Base-by-base conservation (phyloP, 2,888 invertebrate species). In the Dyspetes luteomarginatus region DNA sequence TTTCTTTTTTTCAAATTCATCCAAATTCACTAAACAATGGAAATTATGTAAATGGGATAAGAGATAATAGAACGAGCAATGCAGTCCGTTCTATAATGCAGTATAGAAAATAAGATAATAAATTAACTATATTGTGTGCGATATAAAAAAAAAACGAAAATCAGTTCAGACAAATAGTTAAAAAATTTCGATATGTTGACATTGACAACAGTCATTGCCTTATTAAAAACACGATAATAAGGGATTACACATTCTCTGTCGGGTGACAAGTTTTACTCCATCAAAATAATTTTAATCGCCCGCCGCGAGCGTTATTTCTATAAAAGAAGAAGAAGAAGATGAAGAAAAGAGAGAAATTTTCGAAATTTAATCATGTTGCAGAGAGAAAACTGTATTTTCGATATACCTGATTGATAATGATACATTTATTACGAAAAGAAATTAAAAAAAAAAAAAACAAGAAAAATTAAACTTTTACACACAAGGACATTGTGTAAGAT, bases 181-280 rank as follows among this genome's bases (percentile, higher is more conserved):
- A 81, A 74, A 82, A 81, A 78, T 85, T 81, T 79, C 74, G 79
- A 85, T 79, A 81, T 84, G 74, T 85, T 81, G 78, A 80, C 65
- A 43, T 73, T 76, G 74, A 82, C 71, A 82, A 79, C 82, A 77
- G 72, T 83, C 75, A 83, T n/a, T 84, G 85, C 85, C 85, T 85
- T 85, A 85, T 82, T 79, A 81, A 84, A n/a, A n/a, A 82, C 81
- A 77, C 83, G 71, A 85, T 82, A 78, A 85, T 82, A 78, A 80
- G 79, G 79, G 76, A 82, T 81, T 78, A 79, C 74, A 74, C 76
- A 80, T 75, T 81, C n/a, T n/a, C 60, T 67, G 43, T 67, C 74
- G 74, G 67, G 45, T 74, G 65, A 75, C 55, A 41, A 81, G 64
- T 81, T n/a, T n/a, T 65, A 62, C 52, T 74, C 78, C 76, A 78